Conservation (phyloP, 2,113 vertebrate genomes). For the Atractosteus spatula region DNA sequence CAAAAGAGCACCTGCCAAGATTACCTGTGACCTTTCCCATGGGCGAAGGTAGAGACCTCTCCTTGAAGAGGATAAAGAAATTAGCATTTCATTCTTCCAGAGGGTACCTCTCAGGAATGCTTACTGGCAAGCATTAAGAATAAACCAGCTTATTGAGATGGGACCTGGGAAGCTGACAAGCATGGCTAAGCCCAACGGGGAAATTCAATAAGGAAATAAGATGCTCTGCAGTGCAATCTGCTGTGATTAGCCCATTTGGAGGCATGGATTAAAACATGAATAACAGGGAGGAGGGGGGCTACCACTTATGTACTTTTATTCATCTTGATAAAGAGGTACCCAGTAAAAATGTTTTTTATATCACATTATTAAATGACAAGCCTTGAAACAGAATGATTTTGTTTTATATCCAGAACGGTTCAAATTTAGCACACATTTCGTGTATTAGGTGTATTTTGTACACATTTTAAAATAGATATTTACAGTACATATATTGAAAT, state of each 20-base stretch:
- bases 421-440: too few relatives aligned
- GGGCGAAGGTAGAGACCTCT: constrained; percentile 51
- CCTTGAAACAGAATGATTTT: too few relatives aligned
- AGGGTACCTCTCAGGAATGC: constrained; percentile 74
- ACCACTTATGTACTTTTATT: constrained; percentile 58
- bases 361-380: too few relatives aligned
- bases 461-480: too few relatives aligned
- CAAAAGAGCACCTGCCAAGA: constrained; percentile 54
- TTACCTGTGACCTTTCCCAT: constrained; percentile 78
- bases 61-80: constrained; percentile 67
- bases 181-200: constrained; percentile 70
- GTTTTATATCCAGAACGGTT: too few relatives aligned
- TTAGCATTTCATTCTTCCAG: constrained; percentile 71
- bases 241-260: constrained; percentile 76
- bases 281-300: constrained; percentile 48
- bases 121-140: constrained; percentile 69
- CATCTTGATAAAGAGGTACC: constrained; percentile 26
- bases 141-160: constrained; percentile 74
- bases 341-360: too few relatives aligned
- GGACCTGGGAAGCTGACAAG: constrained; percentile 76
- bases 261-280: constrained; percentile 76
- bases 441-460: too few relatives aligned
- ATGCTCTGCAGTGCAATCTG: constrained; percentile 74
- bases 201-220: constrained; percentile 83
- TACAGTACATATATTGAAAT: too few relatives aligned